Percentiles rank a stretch among this genome's conserved stretches.
Conservation (phyloP, 2,888 invertebrate species). For the Apodemia mormo region DNA sequence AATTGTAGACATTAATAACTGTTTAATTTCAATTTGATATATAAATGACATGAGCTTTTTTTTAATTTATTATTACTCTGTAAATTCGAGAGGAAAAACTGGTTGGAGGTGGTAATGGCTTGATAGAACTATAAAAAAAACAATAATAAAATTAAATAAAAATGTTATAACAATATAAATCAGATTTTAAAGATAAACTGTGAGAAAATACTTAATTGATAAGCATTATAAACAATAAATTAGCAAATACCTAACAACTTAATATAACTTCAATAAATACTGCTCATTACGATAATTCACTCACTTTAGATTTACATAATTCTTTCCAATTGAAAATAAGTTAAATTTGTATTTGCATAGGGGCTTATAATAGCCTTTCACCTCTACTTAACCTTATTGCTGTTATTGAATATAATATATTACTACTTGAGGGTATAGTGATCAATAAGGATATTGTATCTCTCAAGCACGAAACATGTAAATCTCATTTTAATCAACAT, state of each 20-base stretch:
- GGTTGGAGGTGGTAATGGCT: no score
- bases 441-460: constrained; percentile 33
- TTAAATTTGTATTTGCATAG: constrained; percentile 19
- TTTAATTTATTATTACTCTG: no score
- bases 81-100: no score
- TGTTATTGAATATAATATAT: constrained; percentile 15
- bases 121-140: no score
- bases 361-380: constrained; percentile 21
- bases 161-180: no score
- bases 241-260: background rate
- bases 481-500: constrained; percentile 4
- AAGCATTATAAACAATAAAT: background rate
- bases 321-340: background rate
- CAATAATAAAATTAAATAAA: no score
- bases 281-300: no score
- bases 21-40: no score
- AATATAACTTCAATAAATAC: background rate
- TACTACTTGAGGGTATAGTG: constrained; percentile 24
- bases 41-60: no score
- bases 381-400: constrained; percentile 22
- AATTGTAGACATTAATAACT: no score
- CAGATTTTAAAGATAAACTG: no score
- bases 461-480: constrained; percentile 21
- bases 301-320: background rate
- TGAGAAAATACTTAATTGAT: no score